Evolutionary conservation across 2,797 vertebrate genomes (phyloP), one percentile per base, ranked within the genome.

Genomic region (Sebastes ruberrimus): DNA sequence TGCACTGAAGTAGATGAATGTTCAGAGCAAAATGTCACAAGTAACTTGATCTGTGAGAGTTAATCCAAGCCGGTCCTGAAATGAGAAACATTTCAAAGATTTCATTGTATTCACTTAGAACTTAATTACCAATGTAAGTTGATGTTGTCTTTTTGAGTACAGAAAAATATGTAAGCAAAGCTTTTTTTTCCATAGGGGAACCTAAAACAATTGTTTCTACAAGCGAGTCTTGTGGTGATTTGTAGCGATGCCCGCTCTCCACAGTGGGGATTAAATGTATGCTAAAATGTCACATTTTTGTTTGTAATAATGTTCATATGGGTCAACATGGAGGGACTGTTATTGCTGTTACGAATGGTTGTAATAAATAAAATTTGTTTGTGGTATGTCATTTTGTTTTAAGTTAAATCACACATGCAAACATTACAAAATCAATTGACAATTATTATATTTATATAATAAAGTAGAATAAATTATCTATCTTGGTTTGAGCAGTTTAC

Each of bases 391-490:
- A n/a, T 27, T 35, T 27, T 1, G 23, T 75, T 64, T 81, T 14
- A 57, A 70, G 27, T 62, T 27, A 28, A 91, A 63, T 84, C 53
- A 91, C 70, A 80, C 76, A 78, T 76, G 30, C 78, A 80, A 81
- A 85, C 80, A 71, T 95, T 97, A 97, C 84, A 99, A 99, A 99
- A 99, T 38, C 35, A 38, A 14, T 38, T 38, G 35, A 38, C 35
- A 0, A 38, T 38, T 38, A 38, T 38, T 35, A 42, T 42, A 42
- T 42, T 42, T 42, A 16, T 42, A 38, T 5, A 38, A 14, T 38
- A 38, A 38, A 14, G 35, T 38, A 42, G 13, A 42, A 42, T 42
- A 16, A 42, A 42, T 7, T 3, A 0, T 6, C 1, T 42, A 3
- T 16, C 38, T 42, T 42, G 14, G 38, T 16, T 42, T 16, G 38